phyloP scores from a whole-genome alignment of 2,113 vertebrate species.

The Garra rufa region DNA sequence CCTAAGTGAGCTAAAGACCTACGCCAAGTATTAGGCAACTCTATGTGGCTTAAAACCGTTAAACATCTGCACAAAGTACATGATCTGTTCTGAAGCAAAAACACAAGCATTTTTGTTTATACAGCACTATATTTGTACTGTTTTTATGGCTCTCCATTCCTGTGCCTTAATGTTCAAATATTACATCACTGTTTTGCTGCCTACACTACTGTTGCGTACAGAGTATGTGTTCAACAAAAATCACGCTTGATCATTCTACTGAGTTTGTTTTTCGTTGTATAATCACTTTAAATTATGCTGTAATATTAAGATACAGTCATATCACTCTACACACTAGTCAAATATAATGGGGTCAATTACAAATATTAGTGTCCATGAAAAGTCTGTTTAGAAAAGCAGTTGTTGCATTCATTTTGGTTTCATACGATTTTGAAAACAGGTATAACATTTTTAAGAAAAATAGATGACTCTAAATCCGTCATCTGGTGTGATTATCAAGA shows the following conservation, averaged over 20 bases:
- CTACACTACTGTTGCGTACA: neutral
- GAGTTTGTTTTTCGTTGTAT: neutral
- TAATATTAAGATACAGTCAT: neutral
- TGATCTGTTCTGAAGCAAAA: neutral
- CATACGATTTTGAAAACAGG: neutral
- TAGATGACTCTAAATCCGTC: too few relatives aligned
- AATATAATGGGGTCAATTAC: neutral
- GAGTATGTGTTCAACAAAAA: neutral
- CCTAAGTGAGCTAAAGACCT: conserved; percentile 27
- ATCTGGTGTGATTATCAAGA: neutral
- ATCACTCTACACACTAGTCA: neutral
- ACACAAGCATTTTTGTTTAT: conserved; percentile 3
- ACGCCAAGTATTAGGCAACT: conserved; percentile 37
- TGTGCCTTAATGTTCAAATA: conserved; percentile 15
- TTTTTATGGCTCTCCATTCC: neutral
- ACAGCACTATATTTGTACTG: neutral
- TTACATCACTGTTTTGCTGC: neutral
- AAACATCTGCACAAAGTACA: neutral
- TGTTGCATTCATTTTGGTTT: neutral
- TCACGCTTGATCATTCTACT: neutral
- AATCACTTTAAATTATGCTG: neutral
- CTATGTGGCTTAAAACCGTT: neutral
- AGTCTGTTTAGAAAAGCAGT: neutral
- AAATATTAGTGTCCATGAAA: neutral
- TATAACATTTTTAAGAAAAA: neutral